A percentile compares a stretch with the other conserved stretches of the same genome.
These are phyloP conservation scores for Epinotia brunnichana DNA, from an alignment of 2,888 invertebrate species.

Conservation along the genomic window DNA sequence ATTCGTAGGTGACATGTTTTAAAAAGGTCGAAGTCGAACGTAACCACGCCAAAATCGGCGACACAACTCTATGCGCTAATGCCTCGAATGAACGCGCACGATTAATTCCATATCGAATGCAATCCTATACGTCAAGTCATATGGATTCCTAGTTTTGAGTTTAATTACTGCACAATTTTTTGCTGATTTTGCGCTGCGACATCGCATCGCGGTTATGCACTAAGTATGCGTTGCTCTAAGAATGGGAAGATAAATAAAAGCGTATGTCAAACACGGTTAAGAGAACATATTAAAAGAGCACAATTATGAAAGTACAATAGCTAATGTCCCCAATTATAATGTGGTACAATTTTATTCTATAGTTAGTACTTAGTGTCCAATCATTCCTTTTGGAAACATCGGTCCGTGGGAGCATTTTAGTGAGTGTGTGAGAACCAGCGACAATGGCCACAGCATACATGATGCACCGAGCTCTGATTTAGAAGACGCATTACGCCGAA, in stretches of 20 bases:
- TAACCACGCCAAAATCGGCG: too few relatives aligned
- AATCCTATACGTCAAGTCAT: too few relatives aligned
- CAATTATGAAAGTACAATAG: conserved; percentile 42
- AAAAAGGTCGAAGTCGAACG: too few relatives aligned
- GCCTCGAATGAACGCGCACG: neutral
- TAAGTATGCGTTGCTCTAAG: neutral
- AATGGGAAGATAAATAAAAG: neutral
- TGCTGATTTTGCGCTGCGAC: neutral
- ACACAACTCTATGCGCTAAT: too few relatives aligned
- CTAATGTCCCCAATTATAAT: conserved; percentile 40
- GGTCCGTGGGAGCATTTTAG: conserved; percentile 77
- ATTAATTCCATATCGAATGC: neutral
- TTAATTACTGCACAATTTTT: neutral
- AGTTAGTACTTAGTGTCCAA: conserved; percentile 34
- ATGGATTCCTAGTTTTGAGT: neutral
- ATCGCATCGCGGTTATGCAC: neutral
- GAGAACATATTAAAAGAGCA: conserved; percentile 28
- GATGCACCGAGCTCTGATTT: conserved; percentile 74
- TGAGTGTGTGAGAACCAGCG: conserved; percentile 78
- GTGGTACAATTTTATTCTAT: conserved; percentile 38
- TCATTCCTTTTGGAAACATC: conserved; percentile 44
- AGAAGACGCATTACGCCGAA: conserved; percentile 76
- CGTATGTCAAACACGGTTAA: conserved; percentile 10
- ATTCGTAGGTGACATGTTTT: too few relatives aligned
- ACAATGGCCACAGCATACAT: conserved; percentile 74